Conservation (phyloP, 2,113 vertebrate genomes). For the Pao palembangensis region DNA sequence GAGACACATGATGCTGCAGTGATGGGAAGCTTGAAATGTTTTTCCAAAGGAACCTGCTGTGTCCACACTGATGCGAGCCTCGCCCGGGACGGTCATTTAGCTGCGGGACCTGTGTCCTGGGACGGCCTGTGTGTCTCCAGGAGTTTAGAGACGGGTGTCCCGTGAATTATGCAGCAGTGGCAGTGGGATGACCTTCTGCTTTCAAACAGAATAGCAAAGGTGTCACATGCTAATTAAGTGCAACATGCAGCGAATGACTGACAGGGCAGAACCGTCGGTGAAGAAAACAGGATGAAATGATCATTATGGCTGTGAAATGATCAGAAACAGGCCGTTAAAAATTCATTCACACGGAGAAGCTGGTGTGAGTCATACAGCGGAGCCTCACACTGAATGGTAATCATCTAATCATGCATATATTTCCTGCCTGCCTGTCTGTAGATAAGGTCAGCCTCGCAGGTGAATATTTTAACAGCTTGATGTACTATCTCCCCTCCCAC, state of each 20-base stretch:
- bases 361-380: too few relatives aligned
- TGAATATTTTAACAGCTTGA: conserved; percentile 77
- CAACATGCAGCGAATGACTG: conserved; percentile 17
- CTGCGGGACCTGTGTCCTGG: neutral
- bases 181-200: conserved; percentile 54
- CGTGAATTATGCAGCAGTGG: conserved; percentile 51
- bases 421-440: neutral
- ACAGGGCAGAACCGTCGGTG: conserved; percentile 10
- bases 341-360: neutral
- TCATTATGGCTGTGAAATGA: conserved; percentile 9
- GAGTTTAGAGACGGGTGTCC: neutral
- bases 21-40: conserved; percentile 61
- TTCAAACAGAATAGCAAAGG: conserved; percentile 50
- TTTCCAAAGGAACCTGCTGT: conserved; percentile 36
- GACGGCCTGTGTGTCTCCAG: neutral
- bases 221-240: conserved; percentile 37
- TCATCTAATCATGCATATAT: neutral
- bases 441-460: conserved; percentile 5
- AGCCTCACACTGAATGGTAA: neutral
- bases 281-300: conserved; percentile 1
- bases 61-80: conserved; percentile 24
- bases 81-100: conserved; percentile 12
- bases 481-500: conserved; percentile 81
- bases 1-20: conserved; percentile 60
- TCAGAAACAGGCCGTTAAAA: conserved; percentile 4